Percentiles rank a stretch among this genome's conserved stretches.
These are phyloP conservation scores for Oxyura jamaicensis DNA, from an alignment of 2,113 vertebrate species.

Conservation along the genomic window DNA sequence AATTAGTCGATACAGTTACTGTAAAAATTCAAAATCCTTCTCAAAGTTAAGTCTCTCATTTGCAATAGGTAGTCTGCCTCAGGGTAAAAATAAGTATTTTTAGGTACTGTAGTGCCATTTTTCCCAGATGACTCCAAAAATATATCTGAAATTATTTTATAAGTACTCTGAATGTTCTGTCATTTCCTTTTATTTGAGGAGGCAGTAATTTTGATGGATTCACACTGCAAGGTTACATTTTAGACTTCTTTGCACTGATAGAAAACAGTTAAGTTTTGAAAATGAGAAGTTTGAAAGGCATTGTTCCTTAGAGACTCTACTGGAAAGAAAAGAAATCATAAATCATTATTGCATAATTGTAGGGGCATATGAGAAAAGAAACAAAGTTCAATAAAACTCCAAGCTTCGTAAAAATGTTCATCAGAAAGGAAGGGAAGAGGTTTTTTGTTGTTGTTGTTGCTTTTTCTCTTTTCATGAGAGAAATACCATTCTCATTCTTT, in stretches of 20 bases:
- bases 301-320: not conserved
- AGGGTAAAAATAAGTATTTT: slow-evolving; percentile 7
- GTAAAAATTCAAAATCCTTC: not conserved
- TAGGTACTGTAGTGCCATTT: not conserved
- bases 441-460: too few relatives aligned
- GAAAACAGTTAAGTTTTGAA: slow-evolving; percentile 19
- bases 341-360: not conserved
- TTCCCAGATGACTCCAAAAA: slow-evolving; percentile 9
- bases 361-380: not conserved
- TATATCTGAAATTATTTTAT: slow-evolving; percentile 22
- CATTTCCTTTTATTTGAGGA: slow-evolving; percentile 29
- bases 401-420: not conserved
- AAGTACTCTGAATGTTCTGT: slow-evolving; percentile 11
- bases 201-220: slow-evolving; percentile 30
- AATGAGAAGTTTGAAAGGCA: not conserved
- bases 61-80: not conserved
- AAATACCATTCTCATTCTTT: not conserved
- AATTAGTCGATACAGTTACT: not conserved
- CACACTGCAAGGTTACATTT: slow-evolving; percentile 12
- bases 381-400: not conserved
- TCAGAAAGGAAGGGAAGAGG: not conserved
- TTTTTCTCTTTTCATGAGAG: not conserved
- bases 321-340: not conserved
- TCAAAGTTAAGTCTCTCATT: not conserved
- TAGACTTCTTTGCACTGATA: not conserved